Evolutionary conservation across 2,797 vertebrate species (phyloP).

Genomic region (Delichon dasypus): DNA sequence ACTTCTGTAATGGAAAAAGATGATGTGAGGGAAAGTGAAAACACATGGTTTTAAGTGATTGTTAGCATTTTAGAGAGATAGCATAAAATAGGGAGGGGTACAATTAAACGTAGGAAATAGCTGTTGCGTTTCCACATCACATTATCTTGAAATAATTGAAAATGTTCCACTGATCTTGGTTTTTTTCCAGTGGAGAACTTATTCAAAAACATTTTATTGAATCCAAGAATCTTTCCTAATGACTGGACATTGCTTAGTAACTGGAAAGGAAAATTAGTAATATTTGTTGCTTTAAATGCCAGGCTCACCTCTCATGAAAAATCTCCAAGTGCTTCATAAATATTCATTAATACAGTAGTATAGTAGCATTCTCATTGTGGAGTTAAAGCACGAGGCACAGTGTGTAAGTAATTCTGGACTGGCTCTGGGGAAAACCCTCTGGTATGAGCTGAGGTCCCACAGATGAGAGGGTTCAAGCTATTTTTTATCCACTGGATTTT

Average conservation of each 20-base stretch:
- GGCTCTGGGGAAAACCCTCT: neutral
- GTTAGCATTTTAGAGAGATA: conserved; percentile 26
- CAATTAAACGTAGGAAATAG: conserved; percentile 1
- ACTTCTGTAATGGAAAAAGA: conserved; percentile 14
- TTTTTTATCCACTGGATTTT: neutral
- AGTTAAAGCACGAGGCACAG: neutral
- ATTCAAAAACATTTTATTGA: neutral
- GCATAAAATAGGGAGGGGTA: neutral
- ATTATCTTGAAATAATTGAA: conserved; percentile 1
- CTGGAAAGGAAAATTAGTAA: neutral
- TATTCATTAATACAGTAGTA: neutral
- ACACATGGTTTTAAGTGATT: neutral
- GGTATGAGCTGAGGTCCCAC: neutral
- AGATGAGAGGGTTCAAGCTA: neutral
- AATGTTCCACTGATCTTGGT: neutral
- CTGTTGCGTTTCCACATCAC: neutral
- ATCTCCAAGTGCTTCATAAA: neutral
- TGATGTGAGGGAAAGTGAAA: neutral
- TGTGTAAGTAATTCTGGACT: neutral
- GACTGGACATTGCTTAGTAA: neutral
- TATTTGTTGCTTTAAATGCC: neutral
- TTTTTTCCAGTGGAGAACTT: neutral
- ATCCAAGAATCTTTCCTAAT: neutral
- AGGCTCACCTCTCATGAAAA: neutral
- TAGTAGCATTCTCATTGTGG: neutral